A percentile compares a stretch with the other conserved stretches of the same genome.
phyloP scores from a whole-genome alignment of 2,888 invertebrate species.

The Petrolisthes cinctipes region DNA sequence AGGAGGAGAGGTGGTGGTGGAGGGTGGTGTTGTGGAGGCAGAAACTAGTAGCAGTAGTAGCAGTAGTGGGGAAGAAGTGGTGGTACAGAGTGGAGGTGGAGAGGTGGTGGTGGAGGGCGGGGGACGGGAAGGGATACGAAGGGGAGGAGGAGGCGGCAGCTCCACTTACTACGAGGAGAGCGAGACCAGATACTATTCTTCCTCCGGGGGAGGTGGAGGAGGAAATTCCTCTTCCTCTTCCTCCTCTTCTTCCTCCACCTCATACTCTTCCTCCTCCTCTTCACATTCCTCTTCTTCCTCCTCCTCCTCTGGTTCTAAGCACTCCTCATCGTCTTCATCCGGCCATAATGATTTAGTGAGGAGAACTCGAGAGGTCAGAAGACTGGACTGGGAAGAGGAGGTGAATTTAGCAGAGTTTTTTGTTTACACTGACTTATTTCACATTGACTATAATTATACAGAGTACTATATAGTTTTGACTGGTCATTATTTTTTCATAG shows the following conservation, averaged over 20 bases:
- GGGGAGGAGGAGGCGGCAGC: constrained; percentile 2
- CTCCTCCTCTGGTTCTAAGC: constrained; percentile 26
- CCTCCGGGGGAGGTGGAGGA: background rate
- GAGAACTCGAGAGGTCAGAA: constrained; percentile 1
- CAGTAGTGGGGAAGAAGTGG: constrained; percentile 3
- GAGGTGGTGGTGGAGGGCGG: background rate
- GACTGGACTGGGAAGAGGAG: constrained; percentile 40
- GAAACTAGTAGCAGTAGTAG: background rate
- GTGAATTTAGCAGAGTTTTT: constrained; percentile 8
- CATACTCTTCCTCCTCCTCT: constrained; percentile 33
- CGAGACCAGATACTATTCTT: constrained; percentile 8
- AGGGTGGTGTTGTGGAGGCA: background rate
- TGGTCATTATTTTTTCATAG: no score
- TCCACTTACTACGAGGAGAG: constrained; percentile 7
- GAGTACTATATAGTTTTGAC: no score
- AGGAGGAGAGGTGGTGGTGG: background rate
- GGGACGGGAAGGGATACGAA: background rate
- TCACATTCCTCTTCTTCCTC: background rate
- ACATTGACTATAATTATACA: no score
- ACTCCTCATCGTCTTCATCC: constrained; percentile 22
- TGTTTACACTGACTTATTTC: no score
- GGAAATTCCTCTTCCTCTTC: constrained; percentile 27
- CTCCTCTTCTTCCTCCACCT: constrained; percentile 29
- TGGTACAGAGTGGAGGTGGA: background rate
- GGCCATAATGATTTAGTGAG: constrained; percentile 22